These are phyloP conservation scores for Lontra canadensis DNA, from an alignment of 2,113 vertebrate genomes.

Conservation along the genomic window DNA sequence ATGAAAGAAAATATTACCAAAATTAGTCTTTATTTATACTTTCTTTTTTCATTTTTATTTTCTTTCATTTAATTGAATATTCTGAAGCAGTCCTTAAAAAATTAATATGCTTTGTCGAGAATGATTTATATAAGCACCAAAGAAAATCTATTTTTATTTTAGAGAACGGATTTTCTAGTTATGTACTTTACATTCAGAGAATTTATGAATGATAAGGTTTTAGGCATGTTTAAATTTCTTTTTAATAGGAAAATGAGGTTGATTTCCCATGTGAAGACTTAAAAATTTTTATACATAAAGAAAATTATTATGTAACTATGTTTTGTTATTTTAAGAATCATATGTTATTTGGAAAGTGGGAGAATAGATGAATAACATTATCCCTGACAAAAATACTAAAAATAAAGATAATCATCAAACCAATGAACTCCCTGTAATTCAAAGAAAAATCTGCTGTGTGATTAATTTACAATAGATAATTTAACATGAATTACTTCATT, in stretches of 20 bases:
- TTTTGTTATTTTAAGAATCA: not conserved
- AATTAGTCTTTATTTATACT: not conserved
- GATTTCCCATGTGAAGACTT: not conserved
- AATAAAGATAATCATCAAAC: not conserved
- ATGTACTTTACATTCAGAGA: not conserved
- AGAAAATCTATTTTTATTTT: conserved; percentile 25
- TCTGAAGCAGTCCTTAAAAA: not conserved
- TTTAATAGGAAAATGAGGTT: conserved; percentile 21
- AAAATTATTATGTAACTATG: not conserved
- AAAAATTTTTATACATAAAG: not conserved
- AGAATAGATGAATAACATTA: not conserved
- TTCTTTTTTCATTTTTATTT: not conserved
- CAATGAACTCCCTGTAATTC: not conserved
- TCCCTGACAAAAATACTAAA: conserved; percentile 30
- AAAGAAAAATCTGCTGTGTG: not conserved
- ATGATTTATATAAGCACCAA: conserved; percentile 17
- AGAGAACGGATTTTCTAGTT: not conserved
- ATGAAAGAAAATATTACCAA: not conserved
- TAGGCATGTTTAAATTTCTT: not conserved
- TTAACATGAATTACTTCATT: not conserved
- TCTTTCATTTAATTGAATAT: conserved; percentile 20
- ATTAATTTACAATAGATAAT: not conserved
- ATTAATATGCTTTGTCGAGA: not conserved
- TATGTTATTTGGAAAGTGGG: not conserved
- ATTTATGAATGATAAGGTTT: conserved; percentile 2